Evolutionary conservation across 2,888 invertebrate genomes (phyloP).

Genomic region (Pachycephus smyrnensis): DNA sequence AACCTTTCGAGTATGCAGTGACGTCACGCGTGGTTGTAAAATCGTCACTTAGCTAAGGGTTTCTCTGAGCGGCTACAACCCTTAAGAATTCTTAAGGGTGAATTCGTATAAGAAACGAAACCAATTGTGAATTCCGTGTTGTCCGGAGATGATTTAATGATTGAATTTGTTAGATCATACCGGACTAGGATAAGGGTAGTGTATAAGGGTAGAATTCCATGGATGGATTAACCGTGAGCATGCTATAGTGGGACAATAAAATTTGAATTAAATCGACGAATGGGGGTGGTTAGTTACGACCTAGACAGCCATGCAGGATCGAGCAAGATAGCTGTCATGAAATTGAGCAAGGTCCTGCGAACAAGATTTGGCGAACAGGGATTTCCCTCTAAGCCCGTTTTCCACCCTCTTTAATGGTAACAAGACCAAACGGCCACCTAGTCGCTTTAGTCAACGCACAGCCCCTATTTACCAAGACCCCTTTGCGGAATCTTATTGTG

Average conservation of each 20-base stretch:
- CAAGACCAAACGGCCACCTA: not conserved
- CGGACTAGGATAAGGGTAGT: not conserved
- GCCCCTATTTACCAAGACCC: not conserved
- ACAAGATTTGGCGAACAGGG: not conserved
- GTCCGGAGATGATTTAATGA: not conserved
- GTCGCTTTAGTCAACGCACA: not conserved
- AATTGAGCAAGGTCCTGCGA: not conserved
- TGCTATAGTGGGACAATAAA: not conserved
- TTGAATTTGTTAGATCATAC: not conserved
- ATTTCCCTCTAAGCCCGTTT: not conserved
- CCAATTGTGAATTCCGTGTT: not conserved
- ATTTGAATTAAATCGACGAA: not conserved
- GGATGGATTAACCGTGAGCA: too few species aligned
- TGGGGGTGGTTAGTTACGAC: not conserved
- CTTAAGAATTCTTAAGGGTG: not conserved
- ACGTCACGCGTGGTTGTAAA: not conserved
- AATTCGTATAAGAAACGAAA: not conserved
- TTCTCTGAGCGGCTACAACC: too few species aligned
- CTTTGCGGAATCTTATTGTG: not conserved
- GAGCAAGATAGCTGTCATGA: not conserved
- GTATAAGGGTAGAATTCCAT: not conserved
- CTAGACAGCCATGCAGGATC: not conserved
- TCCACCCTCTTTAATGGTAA: constrained; percentile 12
- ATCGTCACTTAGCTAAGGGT: not conserved
- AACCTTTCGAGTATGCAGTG: too few species aligned